These are phyloP conservation scores for Seriola rivoliana DNA, from an alignment of 2,113 vertebrate species.

Conservation along the genomic window DNA sequence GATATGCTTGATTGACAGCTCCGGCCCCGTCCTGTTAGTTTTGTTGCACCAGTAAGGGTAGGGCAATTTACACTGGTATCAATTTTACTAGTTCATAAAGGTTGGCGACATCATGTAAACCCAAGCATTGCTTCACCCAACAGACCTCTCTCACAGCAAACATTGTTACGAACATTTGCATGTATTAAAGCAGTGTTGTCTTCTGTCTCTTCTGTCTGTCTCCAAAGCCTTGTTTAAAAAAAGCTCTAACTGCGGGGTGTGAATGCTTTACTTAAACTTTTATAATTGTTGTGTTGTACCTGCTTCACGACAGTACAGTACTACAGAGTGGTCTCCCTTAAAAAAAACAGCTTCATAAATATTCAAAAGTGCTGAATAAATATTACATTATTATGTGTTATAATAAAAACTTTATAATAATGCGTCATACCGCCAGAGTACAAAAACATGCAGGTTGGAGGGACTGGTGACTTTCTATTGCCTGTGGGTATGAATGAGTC, in stretches of 20 bases:
- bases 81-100: background rate
- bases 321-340: background rate
- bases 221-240: background rate
- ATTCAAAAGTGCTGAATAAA: background rate
- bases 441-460: background rate
- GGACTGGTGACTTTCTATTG: background rate
- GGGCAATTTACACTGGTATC: background rate
- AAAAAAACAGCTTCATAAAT: background rate
- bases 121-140: background rate
- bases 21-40: too few species aligned
- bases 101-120: background rate
- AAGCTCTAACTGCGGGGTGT: background rate
- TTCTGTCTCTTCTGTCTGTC: too few species aligned
- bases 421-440: background rate
- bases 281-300: background rate
- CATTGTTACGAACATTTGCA: too few species aligned
- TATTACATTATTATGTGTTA: background rate
- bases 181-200: background rate
- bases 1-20: background rate
- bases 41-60: background rate
- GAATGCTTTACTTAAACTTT: background rate
- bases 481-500: background rate
- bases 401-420: slow-evolving; percentile 9
- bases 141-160: background rate
- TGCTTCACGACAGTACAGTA: background rate